Evolutionary conservation across 2,113 vertebrate species (phyloP).

Genomic region (Elephantulus edwardii): DNA sequence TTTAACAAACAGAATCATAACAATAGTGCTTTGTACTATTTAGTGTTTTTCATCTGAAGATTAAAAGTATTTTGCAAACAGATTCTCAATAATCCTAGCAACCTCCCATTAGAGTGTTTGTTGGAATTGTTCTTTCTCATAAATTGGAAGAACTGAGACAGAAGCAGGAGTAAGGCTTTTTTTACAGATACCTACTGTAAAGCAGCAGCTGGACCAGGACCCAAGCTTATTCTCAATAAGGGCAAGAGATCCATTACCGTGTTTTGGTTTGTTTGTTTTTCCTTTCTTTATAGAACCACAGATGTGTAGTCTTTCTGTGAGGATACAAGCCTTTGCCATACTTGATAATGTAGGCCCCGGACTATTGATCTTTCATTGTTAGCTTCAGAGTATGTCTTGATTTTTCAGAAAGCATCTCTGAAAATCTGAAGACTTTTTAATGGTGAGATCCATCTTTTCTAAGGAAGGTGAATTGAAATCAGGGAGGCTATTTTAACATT

Average conservation of each 20-base stretch:
- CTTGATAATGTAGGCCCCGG: not conserved
- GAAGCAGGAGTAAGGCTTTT: conserved; percentile 15
- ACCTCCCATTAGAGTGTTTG: conserved; percentile 45
- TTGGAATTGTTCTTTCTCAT: conserved; percentile 31
- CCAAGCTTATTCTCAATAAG: not conserved
- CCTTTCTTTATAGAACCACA: not conserved
- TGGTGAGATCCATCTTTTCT: not conserved
- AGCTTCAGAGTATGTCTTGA: not conserved
- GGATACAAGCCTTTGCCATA: not conserved
- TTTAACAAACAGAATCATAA: conserved; percentile 78
- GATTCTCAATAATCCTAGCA: conserved; percentile 74
- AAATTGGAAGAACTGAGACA: conserved; percentile 35
- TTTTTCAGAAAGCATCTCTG: not conserved
- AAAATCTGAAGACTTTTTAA: conserved; percentile 9
- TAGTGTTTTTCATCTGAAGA: conserved; percentile 70
- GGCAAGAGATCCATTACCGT: not conserved
- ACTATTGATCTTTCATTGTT: not conserved
- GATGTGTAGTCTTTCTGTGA: not conserved
- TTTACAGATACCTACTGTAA: not conserved
- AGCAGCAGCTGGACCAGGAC: not conserved
- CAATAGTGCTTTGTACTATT: conserved; percentile 72
- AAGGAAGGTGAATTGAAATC: conserved; percentile 46
- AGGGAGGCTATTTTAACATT: conserved; percentile 45
- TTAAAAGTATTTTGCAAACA: conserved; percentile 78
- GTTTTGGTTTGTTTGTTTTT: too few species aligned